Conservation (phyloP, 2,888 invertebrate genomes). For the Ectropis crepuscularia region DNA sequence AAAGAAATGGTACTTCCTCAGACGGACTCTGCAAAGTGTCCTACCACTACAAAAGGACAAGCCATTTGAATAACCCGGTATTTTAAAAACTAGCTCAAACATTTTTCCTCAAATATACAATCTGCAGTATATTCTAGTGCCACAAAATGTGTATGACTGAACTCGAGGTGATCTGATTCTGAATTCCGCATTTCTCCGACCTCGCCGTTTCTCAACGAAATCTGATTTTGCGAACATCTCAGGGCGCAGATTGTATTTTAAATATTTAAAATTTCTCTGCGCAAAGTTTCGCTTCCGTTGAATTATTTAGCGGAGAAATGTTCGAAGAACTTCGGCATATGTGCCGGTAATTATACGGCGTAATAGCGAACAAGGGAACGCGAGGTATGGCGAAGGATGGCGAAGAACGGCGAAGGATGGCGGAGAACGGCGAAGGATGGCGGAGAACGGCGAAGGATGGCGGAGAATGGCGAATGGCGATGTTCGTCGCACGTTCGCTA, state of each 20-base stretch:
- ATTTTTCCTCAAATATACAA: neutral
- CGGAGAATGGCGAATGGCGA: constrained; percentile 12
- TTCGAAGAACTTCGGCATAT: constrained; percentile 36
- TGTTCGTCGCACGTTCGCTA: constrained; percentile 15
- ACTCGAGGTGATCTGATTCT: constrained; percentile 10
- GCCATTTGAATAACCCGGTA: neutral
- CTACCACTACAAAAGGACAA: too few relatives aligned
- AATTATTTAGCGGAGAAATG: constrained; percentile 38
- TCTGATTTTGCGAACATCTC: constrained; percentile 36
- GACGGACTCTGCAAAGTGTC: too few relatives aligned
- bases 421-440: constrained; percentile 4
- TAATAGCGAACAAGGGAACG: constrained; percentile 33
- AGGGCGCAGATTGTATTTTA: constrained; percentile 41
- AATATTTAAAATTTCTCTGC: constrained; percentile 44
- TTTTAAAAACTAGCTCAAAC: neutral
- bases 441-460: constrained; percentile 11
- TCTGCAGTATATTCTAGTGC: constrained; percentile 6
- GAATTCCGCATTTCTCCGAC: constrained; percentile 20
- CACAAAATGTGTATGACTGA: constrained; percentile 4
- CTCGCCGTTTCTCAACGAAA: constrained; percentile 26
- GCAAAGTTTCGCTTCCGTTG: constrained; percentile 33
- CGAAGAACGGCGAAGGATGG: constrained; percentile 11
- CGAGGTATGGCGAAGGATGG: constrained; percentile 3
- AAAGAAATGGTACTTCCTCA: too few relatives aligned
- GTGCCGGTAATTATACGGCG: constrained; percentile 46